phyloP scores from a whole-genome alignment of 2,113 vertebrate species.

The Cottus gobio region DNA sequence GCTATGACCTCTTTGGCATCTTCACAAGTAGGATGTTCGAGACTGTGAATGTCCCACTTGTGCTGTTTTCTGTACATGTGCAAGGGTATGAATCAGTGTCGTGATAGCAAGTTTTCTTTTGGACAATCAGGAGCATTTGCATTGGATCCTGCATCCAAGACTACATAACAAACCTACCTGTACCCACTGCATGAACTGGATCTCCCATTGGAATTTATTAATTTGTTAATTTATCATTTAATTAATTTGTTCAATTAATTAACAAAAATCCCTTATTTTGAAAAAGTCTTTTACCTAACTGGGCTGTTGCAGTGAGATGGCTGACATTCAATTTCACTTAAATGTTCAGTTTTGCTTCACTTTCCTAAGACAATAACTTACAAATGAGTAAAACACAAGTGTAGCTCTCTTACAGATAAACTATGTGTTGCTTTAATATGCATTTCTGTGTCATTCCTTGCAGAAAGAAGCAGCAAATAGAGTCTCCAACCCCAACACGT shows the following conservation, averaged over 20 bases:
- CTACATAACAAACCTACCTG: background rate
- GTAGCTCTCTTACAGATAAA: background rate
- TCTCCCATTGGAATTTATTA: background rate
- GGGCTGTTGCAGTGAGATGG: background rate
- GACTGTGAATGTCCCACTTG: background rate
- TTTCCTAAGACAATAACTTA: background rate
- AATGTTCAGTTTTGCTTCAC: background rate
- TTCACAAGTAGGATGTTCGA: background rate
- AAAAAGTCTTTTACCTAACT: background rate
- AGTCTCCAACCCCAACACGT: constrained; percentile 34
- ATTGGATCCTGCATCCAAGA: constrained; percentile 10
- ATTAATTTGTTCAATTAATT: background rate
- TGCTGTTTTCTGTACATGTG: background rate
- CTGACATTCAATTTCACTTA: constrained; percentile 4
- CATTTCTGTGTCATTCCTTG: constrained; percentile 22
- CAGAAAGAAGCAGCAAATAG: constrained; percentile 68
- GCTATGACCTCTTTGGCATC: background rate
- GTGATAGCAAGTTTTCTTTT: too few species aligned
- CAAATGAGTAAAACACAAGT: background rate
- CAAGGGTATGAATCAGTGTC: background rate
- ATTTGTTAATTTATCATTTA: too few species aligned
- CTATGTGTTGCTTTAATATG: background rate
- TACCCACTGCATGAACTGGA: background rate
- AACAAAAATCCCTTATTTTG: background rate
- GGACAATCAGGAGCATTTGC: constrained; percentile 23